Evolutionary conservation across 1,140 invertebrate genomes (phyloP), one percentile per base, ranked within the genome.

Genomic region (Chrysomallon squamiferum): DNA sequence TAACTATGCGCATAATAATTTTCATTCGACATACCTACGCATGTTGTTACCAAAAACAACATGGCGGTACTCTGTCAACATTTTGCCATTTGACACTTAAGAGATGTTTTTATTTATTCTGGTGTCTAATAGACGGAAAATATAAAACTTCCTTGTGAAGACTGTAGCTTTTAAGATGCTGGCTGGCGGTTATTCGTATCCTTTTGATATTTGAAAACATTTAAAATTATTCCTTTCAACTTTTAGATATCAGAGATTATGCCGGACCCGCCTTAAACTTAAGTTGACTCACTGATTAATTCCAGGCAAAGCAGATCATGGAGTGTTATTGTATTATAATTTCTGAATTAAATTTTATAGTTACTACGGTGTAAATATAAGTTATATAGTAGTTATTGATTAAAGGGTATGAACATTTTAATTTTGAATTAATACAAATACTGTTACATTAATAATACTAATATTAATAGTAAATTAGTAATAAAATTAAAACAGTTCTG

Each of bases 101-200:
- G 57, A 56, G n/a, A 29, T 45, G n/a, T 33, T 41, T 47, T 52
- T 63, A 63, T 32, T 20, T 18, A 22, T 20, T 7, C 38, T 25
- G 6, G 11, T 45, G 32, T 2, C 22, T 25, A 15, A 25, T 32
- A 30, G 0, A 1, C 22, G 11, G 27, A 41, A 47, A 7, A 41
- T 33, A 22, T 47, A n/a, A 1, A 18, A 61, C 27, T 49, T 45
- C 25, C 20, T 32, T 59, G 45, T 58, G 15, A 58, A 58, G 22
- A 38, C 52, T 61, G 54, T 50, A 38, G 49, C 27, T n/a, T 29
- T 5, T 27, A 2, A 54, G 57, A 54, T 78, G 59, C 58, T 78
- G n/a, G 61, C 73, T n/a, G 77, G 75, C 20, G 75, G 74, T 15
- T 79, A 79, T 71, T 79, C 77, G 77, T 77, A 79, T 79, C 77